Evolutionary conservation across 2,888 invertebrate species (phyloP).

Genomic region (Drosophila ezoana): DNA sequence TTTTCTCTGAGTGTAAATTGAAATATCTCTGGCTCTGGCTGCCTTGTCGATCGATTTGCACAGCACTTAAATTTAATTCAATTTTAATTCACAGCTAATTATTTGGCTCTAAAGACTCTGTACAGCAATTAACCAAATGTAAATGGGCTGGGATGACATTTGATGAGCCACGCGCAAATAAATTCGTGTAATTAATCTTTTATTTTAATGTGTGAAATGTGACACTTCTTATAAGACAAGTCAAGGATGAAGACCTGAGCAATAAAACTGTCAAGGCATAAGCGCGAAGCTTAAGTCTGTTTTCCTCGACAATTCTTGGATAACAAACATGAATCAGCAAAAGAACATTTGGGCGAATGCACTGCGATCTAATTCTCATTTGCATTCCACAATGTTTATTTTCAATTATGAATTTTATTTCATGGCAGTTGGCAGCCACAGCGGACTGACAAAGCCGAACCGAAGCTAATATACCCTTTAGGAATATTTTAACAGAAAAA

Average conservation of each 20-base stretch:
- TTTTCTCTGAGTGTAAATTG: background rate
- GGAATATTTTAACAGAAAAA: no score
- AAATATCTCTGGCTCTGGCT: background rate
- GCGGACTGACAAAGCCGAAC: background rate
- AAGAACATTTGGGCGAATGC: slow-evolving; percentile 30
- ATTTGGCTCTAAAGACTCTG: slow-evolving; percentile 25
- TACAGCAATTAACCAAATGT: slow-evolving; percentile 36
- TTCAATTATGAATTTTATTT: slow-evolving; percentile 67
- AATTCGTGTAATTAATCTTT: slow-evolving; percentile 32
- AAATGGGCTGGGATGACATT: slow-evolving; percentile 25
- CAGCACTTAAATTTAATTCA: slow-evolving; percentile 45
- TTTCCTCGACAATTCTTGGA: background rate
- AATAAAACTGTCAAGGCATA: slow-evolving; percentile 25
- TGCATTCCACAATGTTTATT: slow-evolving; percentile 61
- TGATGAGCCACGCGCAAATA: slow-evolving; percentile 1
- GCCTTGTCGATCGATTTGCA: slow-evolving; percentile 25
- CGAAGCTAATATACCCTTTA: slow-evolving; percentile 21
- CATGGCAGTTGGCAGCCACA: slow-evolving; percentile 41
- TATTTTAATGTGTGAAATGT: slow-evolving; percentile 20
- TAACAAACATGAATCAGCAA: background rate
- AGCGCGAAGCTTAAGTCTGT: background rate
- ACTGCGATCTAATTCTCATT: slow-evolving; percentile 39
- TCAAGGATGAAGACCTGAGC: slow-evolving; percentile 11
- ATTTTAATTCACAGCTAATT: slow-evolving; percentile 59
- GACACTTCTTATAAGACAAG: slow-evolving; percentile 37